Base-by-base conservation (phyloP, 2,113 vertebrate species). In the Urocynchramus pylzowi region DNA sequence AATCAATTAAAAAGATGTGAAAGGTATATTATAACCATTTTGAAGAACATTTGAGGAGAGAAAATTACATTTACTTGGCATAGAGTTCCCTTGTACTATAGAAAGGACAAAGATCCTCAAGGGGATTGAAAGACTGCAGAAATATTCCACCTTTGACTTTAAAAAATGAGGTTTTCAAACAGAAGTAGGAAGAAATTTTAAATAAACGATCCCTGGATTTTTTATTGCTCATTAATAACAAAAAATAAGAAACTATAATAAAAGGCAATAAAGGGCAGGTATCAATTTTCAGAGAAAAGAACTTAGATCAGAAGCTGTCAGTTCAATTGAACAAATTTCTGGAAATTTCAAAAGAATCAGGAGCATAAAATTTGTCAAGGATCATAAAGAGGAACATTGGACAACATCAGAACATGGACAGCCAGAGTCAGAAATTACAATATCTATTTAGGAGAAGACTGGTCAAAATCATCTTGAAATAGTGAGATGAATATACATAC, bases 11-110 rank as follows among this genome's bases (percentile, higher is more conserved):
- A 95, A 97, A 93, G 33, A 87, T 6, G 23, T 95, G 85, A 95
- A 96, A 89, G 39, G 59, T 96, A 93, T 94, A 97, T 94, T 92
- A 80, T 81, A 97, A 96, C 85, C 28, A 80, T 90, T 97, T 95
- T 90, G 35, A 97, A 63, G 93, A 97, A 85, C 53, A 90, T 95
- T 95, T 83, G 63, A 96, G 85, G n/a, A 87, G 80, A 93, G 65
- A 79, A 98, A 96, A 97, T 97, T 97, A 95, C 68, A 89, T 97
- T 98, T 97, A 63, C 77, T 97, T 92, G 87, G 76, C 69, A 93
- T 68, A 90, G 81, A 63, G 59, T 77, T 97, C 85, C 37, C 73
- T 95, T 95, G 71, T 90, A 80, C 57, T 88, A 61, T 22, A 90
- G 86, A 91, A 53, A 94, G 71, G 92, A 97, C 59, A 97, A 95